phyloP scores from a whole-genome alignment of 2,797 vertebrate genomes.

The Pseudomugil gertrudae region DNA sequence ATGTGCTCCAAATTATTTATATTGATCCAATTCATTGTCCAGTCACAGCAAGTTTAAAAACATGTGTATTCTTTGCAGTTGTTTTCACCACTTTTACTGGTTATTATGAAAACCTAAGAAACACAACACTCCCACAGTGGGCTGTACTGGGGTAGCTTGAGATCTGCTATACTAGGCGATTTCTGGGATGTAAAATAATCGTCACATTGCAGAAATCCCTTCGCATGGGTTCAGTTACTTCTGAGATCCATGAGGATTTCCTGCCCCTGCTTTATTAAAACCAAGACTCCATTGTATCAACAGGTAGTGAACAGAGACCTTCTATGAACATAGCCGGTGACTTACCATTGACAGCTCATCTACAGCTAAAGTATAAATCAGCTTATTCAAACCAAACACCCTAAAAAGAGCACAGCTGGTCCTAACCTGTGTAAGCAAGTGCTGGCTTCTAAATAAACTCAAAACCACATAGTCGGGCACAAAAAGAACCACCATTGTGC shows the following conservation, averaged over 20 bases:
- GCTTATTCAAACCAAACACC: slow-evolving; percentile 3
- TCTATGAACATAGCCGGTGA: slow-evolving; percentile 22
- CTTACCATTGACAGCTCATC: slow-evolving; percentile 11
- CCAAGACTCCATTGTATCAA: slow-evolving; percentile 55
- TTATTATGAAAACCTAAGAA: not conserved
- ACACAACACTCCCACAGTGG: not conserved
- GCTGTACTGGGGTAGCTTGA: not conserved
- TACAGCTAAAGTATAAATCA: not conserved
- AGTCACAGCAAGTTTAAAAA: not conserved
- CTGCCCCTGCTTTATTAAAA: slow-evolving; percentile 14
- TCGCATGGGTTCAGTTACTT: slow-evolving; percentile 5
- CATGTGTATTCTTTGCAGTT: not conserved
- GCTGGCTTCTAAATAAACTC: slow-evolving; percentile 40
- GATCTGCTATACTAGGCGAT: not conserved
- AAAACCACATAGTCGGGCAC: not conserved
- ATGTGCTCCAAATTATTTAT: not conserved
- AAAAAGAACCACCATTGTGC: slow-evolving; percentile 13
- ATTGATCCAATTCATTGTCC: not conserved
- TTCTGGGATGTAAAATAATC: not conserved
- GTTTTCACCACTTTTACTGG: not conserved
- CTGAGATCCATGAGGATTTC: slow-evolving; percentile 14
- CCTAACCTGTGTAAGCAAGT: slow-evolving; percentile 21
- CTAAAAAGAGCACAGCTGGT: slow-evolving; percentile 28
- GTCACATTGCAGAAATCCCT: not conserved
- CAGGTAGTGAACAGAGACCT: slow-evolving; percentile 59